These are phyloP conservation scores for Endomychus coccineus DNA, from an alignment of 2,888 invertebrate species.

Conservation along the genomic window DNA sequence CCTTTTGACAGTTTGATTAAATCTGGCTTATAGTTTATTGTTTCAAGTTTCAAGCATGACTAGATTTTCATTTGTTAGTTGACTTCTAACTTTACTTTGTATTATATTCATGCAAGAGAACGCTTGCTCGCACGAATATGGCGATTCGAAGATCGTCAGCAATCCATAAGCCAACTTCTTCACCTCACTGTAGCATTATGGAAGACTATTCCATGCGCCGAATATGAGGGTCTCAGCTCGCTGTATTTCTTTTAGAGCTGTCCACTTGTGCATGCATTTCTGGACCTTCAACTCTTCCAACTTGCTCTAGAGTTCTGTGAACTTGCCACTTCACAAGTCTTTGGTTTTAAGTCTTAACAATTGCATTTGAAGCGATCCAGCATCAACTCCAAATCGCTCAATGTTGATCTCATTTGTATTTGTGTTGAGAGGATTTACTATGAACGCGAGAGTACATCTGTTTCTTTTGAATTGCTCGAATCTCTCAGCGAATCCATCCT, in stretches of 20 bases:
- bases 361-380: constrained; percentile 26
- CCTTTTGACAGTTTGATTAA: constrained; percentile 5
- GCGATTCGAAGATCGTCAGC: constrained; percentile 22
- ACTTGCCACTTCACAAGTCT: constrained; percentile 29
- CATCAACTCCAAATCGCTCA: constrained; percentile 26
- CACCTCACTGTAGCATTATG: constrained; percentile 28
- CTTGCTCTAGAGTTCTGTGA: constrained; percentile 24
- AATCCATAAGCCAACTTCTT: constrained; percentile 30
- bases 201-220: constrained; percentile 32
- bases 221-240: constrained; percentile 30
- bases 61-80: constrained; percentile 22
- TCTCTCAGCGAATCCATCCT: constrained; percentile 23
- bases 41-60: constrained; percentile 17
- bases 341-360: constrained; percentile 29
- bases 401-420: constrained; percentile 25
- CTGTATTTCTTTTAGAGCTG: constrained; percentile 30
- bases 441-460: constrained; percentile 23
- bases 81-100: constrained; percentile 20
- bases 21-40: constrained; percentile 15
- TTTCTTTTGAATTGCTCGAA: constrained; percentile 24
- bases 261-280: constrained; percentile 27
- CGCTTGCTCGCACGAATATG: constrained; percentile 26
- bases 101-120: constrained; percentile 27
- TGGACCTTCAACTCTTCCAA: constrained; percentile 29
- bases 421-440: constrained; percentile 26